phyloP scores from a whole-genome alignment of 30 jellyfish, hydroid and myxozoan species.

The Hydra vulgaris region DNA sequence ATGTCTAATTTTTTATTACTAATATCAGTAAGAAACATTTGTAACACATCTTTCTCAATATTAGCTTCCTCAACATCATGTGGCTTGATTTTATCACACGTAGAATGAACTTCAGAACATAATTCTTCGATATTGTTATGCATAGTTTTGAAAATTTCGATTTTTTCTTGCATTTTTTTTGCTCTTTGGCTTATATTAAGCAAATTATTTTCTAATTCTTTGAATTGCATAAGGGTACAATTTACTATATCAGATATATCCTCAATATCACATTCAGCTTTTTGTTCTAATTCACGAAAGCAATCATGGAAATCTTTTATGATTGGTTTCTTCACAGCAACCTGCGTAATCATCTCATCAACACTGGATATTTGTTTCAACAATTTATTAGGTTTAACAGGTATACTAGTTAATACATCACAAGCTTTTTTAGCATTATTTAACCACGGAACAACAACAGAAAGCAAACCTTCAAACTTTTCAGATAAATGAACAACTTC shows the following conservation, averaged over 20 bases:
- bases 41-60: constrained; percentile 35
- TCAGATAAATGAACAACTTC: constrained; percentile 53
- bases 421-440: constrained; percentile 46
- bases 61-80: constrained; percentile 63
- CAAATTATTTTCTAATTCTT: constrained; percentile 18
- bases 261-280: constrained; percentile 74
- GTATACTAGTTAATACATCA: constrained; percentile 32
- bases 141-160: constrained; percentile 28
- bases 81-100: constrained; percentile 33
- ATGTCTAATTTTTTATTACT: constrained; percentile 32
- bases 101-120: constrained; percentile 38
- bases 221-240: constrained; percentile 34
- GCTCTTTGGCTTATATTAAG: constrained; percentile 39
- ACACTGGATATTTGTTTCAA: constrained; percentile 34
- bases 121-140: constrained; percentile 53
- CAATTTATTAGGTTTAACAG: constrained; percentile 55
- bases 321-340: constrained; percentile 35
- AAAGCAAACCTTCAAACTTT: constrained; percentile 20
- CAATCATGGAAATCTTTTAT: constrained; percentile 27
- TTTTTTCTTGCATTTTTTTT: constrained; percentile 39
- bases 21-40: constrained; percentile 53
- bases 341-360: constrained; percentile 32
- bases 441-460: constrained; percentile 51
- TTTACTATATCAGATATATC: constrained; percentile 48
- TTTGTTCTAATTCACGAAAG: constrained; percentile 22